Conservation (phyloP, 2,113 vertebrate genomes). For the Dasyprocta punctata region DNA sequence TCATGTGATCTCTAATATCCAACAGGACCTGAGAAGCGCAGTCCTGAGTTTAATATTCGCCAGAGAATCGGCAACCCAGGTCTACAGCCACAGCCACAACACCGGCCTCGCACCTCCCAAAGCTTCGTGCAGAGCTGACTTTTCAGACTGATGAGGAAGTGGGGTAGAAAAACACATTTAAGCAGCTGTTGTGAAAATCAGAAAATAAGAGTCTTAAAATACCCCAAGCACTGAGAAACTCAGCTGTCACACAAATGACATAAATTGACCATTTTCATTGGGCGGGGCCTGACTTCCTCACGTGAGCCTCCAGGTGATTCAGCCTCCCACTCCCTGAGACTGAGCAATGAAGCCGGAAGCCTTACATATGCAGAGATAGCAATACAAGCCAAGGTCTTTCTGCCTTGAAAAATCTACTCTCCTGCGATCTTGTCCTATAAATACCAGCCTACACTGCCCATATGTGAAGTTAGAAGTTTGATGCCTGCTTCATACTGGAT, state of each 20-base stretch:
- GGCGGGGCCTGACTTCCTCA: neutral
- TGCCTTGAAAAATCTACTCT: neutral
- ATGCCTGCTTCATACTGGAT: neutral
- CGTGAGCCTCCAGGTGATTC: neutral
- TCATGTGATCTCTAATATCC: neutral
- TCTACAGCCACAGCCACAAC: neutral
- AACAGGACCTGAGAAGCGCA: neutral
- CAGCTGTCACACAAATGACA: neutral
- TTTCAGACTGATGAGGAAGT: slow-evolving; percentile 62
- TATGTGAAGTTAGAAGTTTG: neutral
- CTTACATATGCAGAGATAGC: neutral
- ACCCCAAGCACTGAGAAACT: slow-evolving; percentile 54
- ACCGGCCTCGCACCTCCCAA: slow-evolving; percentile 15
- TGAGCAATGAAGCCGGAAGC: neutral
- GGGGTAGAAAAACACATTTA: slow-evolving; percentile 44
- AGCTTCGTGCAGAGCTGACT: slow-evolving; percentile 25
- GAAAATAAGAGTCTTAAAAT: slow-evolving; percentile 66
- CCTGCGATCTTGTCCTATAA: neutral
- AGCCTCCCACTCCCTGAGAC: neutral
- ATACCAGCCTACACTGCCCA: neutral
- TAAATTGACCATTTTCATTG: slow-evolving; percentile 22
- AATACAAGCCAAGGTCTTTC: neutral
- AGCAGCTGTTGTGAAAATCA: slow-evolving; percentile 63
- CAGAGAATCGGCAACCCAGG: slow-evolving; percentile 36
- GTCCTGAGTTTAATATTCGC: neutral